Percentiles rank a stretch among this genome's conserved stretches.
These are phyloP conservation scores for Sorex fumeus DNA, from an alignment of 2,113 vertebrate genomes.

Conservation along the genomic window DNA sequence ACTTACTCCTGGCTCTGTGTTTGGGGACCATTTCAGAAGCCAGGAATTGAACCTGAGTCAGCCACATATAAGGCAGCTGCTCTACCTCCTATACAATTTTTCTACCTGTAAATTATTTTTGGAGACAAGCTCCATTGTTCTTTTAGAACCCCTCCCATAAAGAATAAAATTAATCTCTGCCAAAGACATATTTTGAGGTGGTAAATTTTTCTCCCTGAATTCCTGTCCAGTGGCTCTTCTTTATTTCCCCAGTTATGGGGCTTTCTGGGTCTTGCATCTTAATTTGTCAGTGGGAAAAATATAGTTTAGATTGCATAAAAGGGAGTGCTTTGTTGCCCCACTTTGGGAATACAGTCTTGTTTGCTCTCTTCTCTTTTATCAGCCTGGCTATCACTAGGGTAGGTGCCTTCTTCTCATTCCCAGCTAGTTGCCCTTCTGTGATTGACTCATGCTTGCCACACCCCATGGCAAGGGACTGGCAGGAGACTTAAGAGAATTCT, in stretches of 20 bases:
- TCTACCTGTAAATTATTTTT: too few species aligned
- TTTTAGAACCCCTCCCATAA: too few species aligned
- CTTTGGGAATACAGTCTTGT: not conserved
- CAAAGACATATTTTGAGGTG: too few species aligned
- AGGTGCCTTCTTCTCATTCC: not conserved
- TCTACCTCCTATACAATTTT: too few species aligned
- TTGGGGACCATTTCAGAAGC: too few species aligned
- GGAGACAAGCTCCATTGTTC: too few species aligned
- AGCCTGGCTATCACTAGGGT: not conserved
- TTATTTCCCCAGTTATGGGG: not conserved
- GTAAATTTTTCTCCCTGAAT: too few species aligned
- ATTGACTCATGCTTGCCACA: not conserved
- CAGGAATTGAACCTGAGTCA: too few species aligned
- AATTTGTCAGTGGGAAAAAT: not conserved
- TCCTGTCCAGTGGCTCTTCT: not conserved
- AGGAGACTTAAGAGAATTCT: not conserved
- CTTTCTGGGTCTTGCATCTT: slow-evolving; percentile 28
- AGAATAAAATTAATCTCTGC: too few species aligned
- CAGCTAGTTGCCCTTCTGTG: not conserved
- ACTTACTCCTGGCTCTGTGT: too few species aligned
- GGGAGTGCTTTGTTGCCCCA: not conserved
- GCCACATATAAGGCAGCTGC: too few species aligned
- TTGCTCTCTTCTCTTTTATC: not conserved
- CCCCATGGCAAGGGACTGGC: not conserved
- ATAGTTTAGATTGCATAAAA: not conserved